phyloP scores from a whole-genome alignment of 2,797 vertebrate species.

The Naso thynnoides region DNA sequence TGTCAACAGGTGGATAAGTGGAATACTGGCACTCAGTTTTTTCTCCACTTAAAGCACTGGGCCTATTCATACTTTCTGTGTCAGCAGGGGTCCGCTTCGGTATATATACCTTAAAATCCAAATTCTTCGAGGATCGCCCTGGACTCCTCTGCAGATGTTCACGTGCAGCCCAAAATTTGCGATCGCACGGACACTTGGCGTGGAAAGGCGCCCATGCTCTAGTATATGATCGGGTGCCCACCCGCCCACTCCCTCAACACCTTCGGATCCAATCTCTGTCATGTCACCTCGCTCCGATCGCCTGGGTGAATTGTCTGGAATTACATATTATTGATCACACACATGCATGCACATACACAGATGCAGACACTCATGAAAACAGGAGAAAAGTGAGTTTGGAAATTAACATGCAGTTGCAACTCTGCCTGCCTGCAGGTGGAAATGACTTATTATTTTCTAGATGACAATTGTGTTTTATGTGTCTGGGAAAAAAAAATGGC shows the following conservation, averaged over 20 bases:
- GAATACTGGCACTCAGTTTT: no score
- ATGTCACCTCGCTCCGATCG: conserved; percentile 36
- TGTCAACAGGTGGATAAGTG: no score
- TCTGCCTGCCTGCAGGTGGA: conserved; percentile 24
- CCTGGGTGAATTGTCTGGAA: conserved; percentile 41
- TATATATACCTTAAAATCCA: no score
- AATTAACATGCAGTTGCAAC: conserved; percentile 42
- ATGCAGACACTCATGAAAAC: conserved; percentile 18
- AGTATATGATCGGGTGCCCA: no score
- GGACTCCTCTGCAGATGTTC: no score
- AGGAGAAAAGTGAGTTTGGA: conserved; percentile 2
- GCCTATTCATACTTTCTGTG: no score
- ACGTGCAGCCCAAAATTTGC: no score
- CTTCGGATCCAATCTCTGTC: conserved; percentile 52
- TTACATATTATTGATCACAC: conserved; percentile 28
- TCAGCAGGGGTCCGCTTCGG: no score
- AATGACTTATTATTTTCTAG: conserved; percentile 37
- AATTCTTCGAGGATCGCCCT: no score
- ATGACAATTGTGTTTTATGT: conserved; percentile 35
- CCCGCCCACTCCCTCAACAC: conserved; percentile 12
- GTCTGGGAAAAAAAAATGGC: conserved; percentile 20
- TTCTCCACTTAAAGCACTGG: no score
- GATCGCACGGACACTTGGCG: no score
- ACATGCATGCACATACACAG: not conserved
- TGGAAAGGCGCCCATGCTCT: no score